These are phyloP conservation scores for Champsocephalus gunnari DNA, from an alignment of 2,797 vertebrate genomes.

Conservation along the genomic window DNA sequence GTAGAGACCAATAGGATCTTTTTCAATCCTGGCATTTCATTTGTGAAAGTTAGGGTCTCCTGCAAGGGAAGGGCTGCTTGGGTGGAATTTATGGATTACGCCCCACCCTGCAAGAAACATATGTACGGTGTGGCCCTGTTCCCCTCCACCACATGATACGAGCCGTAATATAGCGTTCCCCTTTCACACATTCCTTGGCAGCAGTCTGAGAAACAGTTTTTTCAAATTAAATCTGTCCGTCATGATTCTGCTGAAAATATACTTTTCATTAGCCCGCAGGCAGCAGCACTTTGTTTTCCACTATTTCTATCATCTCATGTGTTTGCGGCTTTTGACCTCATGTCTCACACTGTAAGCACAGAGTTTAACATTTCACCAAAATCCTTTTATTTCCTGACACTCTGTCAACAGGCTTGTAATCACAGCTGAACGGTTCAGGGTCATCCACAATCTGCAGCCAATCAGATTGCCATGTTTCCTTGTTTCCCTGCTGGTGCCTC, in stretches of 20 bases:
- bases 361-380: slow-evolving; percentile 10
- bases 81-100: slow-evolving; percentile 73
- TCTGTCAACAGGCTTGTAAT: slow-evolving; percentile 37
- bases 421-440: slow-evolving; percentile 36
- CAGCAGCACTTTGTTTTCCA: slow-evolving; percentile 8
- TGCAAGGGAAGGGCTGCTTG: slow-evolving; percentile 68
- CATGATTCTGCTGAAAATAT: slow-evolving; percentile 44
- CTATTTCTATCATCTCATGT: slow-evolving; percentile 2
- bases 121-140: slow-evolving; percentile 48
- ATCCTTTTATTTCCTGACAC: slow-evolving; percentile 27
- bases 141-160: slow-evolving; percentile 67
- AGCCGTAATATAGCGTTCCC: slow-evolving; percentile 64
- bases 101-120: slow-evolving; percentile 73
- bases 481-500: slow-evolving; percentile 15
- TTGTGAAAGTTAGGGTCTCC: slow-evolving; percentile 74
- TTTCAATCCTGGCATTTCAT: slow-evolving; percentile 75
- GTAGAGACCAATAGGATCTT: slow-evolving; percentile 68
- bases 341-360: slow-evolving; percentile 19
- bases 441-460: slow-evolving; percentile 41
- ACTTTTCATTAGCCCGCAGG: slow-evolving; percentile 35
- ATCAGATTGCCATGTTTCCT: slow-evolving; percentile 21
- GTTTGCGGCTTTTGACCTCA: slow-evolving; percentile 4
- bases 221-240: slow-evolving; percentile 51
- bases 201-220: slow-evolving; percentile 41
- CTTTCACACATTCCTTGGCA: slow-evolving; percentile 65